phyloP scores from a whole-genome alignment of 2,113 vertebrate species.

The Oceanodroma tethys region DNA sequence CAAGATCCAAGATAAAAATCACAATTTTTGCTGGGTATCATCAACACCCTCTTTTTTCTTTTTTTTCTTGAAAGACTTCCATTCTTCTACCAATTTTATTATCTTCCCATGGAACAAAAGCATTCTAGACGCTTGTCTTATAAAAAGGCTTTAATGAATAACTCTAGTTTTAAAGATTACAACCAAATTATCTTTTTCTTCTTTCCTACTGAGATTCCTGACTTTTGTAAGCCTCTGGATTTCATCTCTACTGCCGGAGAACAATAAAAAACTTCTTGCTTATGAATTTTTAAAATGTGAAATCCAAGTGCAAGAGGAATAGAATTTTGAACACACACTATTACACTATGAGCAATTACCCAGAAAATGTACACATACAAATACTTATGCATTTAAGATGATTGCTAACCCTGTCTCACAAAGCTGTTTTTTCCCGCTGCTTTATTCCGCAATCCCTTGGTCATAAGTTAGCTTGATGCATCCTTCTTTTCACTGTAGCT shows the following conservation, averaged over 20 bases:
- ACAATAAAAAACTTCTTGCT: background rate
- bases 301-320: background rate
- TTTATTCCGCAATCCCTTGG: background rate
- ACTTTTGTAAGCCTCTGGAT: background rate
- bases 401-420: background rate
- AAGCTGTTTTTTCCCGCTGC: background rate
- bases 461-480: background rate
- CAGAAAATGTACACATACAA: background rate
- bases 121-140: background rate
- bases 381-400: background rate
- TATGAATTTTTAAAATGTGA: slow-evolving; percentile 14
- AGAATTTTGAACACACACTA: background rate
- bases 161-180: background rate
- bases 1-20: background rate
- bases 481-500: background rate
- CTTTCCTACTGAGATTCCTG: background rate
- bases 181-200: background rate
- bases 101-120: background rate
- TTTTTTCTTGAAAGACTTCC: background rate
- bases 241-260: background rate
- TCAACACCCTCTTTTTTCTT: background rate
- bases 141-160: background rate
- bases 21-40: background rate
- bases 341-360: background rate
- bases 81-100: background rate